These are phyloP conservation scores for Helarctos malayanus DNA, from an alignment of 2,797 vertebrate genomes.

Conservation along the genomic window DNA sequence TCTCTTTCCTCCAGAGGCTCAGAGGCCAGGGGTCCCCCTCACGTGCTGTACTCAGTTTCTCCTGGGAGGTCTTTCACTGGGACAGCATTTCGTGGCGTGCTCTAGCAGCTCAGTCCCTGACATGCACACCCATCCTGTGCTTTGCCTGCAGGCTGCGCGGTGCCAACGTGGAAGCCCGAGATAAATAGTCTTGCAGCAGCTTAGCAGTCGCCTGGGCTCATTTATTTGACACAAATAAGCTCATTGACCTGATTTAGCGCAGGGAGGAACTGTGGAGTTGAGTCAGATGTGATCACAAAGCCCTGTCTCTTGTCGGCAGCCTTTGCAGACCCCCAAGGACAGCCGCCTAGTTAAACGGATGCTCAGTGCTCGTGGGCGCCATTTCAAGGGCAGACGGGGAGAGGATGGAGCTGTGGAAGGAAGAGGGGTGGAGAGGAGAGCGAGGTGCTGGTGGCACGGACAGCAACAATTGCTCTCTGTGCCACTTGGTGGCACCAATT, in stretches of 20 bases:
- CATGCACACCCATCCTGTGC: background rate
- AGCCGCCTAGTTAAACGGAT: background rate
- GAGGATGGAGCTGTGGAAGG: background rate
- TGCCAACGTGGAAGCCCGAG: background rate
- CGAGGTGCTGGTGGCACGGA: background rate
- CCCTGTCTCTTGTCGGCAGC: background rate
- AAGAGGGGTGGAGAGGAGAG: background rate
- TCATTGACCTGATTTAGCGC: constrained; percentile 75
- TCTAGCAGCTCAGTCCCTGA: background rate
- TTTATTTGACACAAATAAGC: constrained; percentile 79
- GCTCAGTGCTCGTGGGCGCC: background rate
- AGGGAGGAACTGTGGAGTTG: background rate
- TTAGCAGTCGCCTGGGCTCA: constrained; percentile 54
- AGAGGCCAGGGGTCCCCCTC: background rate
- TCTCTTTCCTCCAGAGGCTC: background rate
- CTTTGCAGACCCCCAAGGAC: background rate
- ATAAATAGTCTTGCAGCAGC: constrained; percentile 26
- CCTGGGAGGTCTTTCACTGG: background rate
- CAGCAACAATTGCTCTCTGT: constrained; percentile 41
- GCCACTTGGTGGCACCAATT: constrained; percentile 80
- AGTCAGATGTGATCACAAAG: constrained; percentile 3
- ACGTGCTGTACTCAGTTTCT: background rate
- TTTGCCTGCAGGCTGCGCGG: background rate
- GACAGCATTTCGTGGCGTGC: background rate
- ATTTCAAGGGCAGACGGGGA: background rate